Conservation (phyloP, 2,888 invertebrate genomes). For the Beris chalybata region DNA sequence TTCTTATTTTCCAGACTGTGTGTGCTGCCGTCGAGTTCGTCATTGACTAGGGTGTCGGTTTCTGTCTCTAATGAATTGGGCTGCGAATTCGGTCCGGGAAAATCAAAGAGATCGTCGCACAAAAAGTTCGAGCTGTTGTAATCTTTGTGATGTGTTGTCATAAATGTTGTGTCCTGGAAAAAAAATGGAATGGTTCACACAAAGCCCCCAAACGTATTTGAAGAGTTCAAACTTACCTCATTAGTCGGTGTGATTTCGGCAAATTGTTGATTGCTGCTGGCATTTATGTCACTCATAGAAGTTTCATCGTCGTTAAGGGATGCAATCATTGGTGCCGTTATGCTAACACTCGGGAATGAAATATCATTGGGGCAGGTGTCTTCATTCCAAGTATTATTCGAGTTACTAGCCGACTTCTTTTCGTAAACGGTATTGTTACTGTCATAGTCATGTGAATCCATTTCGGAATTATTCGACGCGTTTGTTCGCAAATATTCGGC, state of each 20-base stretch:
- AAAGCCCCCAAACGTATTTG: neutral
- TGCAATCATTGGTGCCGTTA: slow-evolving; percentile 70
- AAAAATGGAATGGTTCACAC: neutral
- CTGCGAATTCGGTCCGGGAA: slow-evolving; percentile 40
- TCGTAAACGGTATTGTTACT: slow-evolving; percentile 36
- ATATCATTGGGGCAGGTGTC: slow-evolving; percentile 77
- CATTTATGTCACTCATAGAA: slow-evolving; percentile 34
- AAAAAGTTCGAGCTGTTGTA: neutral
- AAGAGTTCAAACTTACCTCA: slow-evolving; percentile 41
- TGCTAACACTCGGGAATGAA: slow-evolving; percentile 79
- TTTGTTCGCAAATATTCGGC: slow-evolving; percentile 63
- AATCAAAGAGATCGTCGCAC: neutral
- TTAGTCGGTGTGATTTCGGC: slow-evolving; percentile 51
- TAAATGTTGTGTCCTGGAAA: slow-evolving; percentile 3
- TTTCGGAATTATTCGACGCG: slow-evolving; percentile 41
- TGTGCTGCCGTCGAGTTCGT: slow-evolving; percentile 31
- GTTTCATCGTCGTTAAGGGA: slow-evolving; percentile 66
- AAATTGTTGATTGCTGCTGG: slow-evolving; percentile 19
- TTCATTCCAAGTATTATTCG: slow-evolving; percentile 77
- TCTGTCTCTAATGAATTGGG: slow-evolving; percentile 49
- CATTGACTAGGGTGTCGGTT: slow-evolving; percentile 48
- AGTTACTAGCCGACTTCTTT: slow-evolving; percentile 46
- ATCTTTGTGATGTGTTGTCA: neutral
- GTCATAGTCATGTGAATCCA: slow-evolving; percentile 38
- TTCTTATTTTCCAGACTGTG: neutral